Percentiles rank a stretch among this genome's conserved stretches.
These are phyloP conservation scores for Lerista edwardsae DNA, from an alignment of 2,797 vertebrate genomes.

Conservation along the genomic window DNA sequence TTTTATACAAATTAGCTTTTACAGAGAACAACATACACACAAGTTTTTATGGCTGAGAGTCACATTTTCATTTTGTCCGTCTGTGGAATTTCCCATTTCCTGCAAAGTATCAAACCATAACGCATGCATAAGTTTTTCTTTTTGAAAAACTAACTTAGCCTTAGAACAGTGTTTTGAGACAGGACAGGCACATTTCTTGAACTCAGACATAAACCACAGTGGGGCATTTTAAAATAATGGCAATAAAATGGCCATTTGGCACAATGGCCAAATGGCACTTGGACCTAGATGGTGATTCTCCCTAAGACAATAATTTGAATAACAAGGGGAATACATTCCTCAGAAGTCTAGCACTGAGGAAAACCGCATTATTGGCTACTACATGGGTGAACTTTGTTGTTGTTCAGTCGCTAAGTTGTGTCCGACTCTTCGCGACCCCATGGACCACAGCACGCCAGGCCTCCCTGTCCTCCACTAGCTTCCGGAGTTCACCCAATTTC, in stretches of 20 bases:
- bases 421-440: too few relatives aligned
- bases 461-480: too few relatives aligned
- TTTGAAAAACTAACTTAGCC: constrained; percentile 10
- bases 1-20: constrained; percentile 1
- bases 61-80: constrained; percentile 1
- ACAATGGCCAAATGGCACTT: too few relatives aligned
- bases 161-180: constrained; percentile 47
- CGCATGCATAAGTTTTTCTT: not conserved
- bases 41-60: not conserved
- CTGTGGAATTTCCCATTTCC: constrained; percentile 25
- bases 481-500: too few relatives aligned
- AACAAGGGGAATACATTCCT: too few relatives aligned
- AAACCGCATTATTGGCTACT: too few relatives aligned
- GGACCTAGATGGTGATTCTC: not conserved
- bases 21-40: not conserved
- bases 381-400: too few relatives aligned
- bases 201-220: constrained; percentile 37
- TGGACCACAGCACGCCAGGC: too few relatives aligned
- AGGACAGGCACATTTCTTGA: constrained; percentile 9
- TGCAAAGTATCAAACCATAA: not conserved
- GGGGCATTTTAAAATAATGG: constrained; percentile 35
- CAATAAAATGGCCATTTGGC: too few relatives aligned
- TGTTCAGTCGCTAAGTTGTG: too few relatives aligned
- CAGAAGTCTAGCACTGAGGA: too few relatives aligned
- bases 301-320: not conserved